Conservation (phyloP, 1,140 invertebrate genomes). For the Bombus superbus region DNA sequence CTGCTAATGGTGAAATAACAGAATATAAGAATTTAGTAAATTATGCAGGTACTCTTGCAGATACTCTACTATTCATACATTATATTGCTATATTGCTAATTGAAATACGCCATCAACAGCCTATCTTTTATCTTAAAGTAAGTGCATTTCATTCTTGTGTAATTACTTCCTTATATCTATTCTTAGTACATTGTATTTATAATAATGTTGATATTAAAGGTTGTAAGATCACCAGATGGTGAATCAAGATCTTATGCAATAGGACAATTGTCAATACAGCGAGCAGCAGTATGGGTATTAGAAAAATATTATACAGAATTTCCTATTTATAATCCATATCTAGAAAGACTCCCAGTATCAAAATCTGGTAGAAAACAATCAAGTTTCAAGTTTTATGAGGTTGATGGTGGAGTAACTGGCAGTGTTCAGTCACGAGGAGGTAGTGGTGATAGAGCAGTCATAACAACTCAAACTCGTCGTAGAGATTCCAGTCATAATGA, state of each 20-base stretch:
- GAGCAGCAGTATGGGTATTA: constrained; percentile 96
- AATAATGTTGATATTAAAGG: constrained; percentile 72
- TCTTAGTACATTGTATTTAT: background rate
- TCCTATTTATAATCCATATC: constrained; percentile 97
- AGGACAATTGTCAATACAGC: constrained; percentile 96
- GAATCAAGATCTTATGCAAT: constrained; percentile 92
- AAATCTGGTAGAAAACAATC: constrained; percentile 91
- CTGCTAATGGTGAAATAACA: constrained; percentile 89
- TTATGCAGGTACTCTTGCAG: constrained; percentile 94
- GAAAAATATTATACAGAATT: constrained; percentile 98
- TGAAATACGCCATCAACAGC: constrained; percentile 95
- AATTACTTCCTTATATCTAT: background rate
- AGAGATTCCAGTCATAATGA: constrained; percentile 97
- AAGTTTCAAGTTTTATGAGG: constrained; percentile 98
- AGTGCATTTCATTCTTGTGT: constrained; percentile 16
- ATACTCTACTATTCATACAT: constrained; percentile 97
- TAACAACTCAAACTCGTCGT: constrained; percentile 89
- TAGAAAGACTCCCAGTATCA: constrained; percentile 94
- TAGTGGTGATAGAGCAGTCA: constrained; percentile 85
- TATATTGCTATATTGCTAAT: constrained; percentile 96
- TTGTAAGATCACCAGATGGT: constrained; percentile 97
- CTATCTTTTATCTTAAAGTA: constrained; percentile 94
- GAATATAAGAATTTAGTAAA: constrained; percentile 93
- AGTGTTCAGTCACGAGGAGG: constrained; percentile 87
- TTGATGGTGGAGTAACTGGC: constrained; percentile 92